Evolutionary conservation across 2,888 invertebrate species (phyloP).

Genomic region (Eubasilissa splendida): DNA sequence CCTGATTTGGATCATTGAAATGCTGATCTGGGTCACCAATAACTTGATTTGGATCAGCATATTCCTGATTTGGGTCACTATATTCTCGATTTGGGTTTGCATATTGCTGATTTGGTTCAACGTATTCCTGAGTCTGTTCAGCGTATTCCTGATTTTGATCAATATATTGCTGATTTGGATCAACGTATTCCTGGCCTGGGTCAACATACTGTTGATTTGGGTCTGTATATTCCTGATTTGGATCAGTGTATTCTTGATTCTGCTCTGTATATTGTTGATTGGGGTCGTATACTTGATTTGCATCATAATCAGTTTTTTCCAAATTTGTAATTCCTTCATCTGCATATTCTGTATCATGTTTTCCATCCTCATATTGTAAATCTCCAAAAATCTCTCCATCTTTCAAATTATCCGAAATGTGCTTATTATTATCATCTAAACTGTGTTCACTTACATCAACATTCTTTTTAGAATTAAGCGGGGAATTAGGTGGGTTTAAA

Average conservation of each 20-base stretch:
- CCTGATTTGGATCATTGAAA: slow-evolving; percentile 59
- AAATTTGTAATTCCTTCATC: slow-evolving; percentile 61
- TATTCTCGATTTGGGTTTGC: slow-evolving; percentile 62
- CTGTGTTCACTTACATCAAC: slow-evolving; percentile 44
- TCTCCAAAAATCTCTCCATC: slow-evolving; percentile 19
- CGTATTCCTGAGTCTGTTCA: slow-evolving; percentile 63
- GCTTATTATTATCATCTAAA: slow-evolving; percentile 42
- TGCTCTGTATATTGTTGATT: slow-evolving; percentile 50
- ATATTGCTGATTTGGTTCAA: slow-evolving; percentile 55
- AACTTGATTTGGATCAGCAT: slow-evolving; percentile 46
- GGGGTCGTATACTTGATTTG: slow-evolving; percentile 62
- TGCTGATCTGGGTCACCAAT: slow-evolving; percentile 61
- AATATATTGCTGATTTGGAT: slow-evolving; percentile 63
- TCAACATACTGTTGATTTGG: slow-evolving; percentile 61
- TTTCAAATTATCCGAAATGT: neutral
- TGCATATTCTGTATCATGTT: slow-evolving; percentile 63
- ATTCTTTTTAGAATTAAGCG: slow-evolving; percentile 16
- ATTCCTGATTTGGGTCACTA: slow-evolving; percentile 53
- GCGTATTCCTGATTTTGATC: slow-evolving; percentile 63
- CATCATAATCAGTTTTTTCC: slow-evolving; percentile 54
- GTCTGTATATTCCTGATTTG: slow-evolving; percentile 47
- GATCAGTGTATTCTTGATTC: slow-evolving; percentile 48
- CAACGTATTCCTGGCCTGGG: slow-evolving; percentile 59
- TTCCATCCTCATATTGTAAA: slow-evolving; percentile 23
- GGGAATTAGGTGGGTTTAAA: slow-evolving; percentile 36